These are phyloP conservation scores for Sapayoa aenigma DNA, from an alignment of 2,113 vertebrate species.

Conservation along the genomic window DNA sequence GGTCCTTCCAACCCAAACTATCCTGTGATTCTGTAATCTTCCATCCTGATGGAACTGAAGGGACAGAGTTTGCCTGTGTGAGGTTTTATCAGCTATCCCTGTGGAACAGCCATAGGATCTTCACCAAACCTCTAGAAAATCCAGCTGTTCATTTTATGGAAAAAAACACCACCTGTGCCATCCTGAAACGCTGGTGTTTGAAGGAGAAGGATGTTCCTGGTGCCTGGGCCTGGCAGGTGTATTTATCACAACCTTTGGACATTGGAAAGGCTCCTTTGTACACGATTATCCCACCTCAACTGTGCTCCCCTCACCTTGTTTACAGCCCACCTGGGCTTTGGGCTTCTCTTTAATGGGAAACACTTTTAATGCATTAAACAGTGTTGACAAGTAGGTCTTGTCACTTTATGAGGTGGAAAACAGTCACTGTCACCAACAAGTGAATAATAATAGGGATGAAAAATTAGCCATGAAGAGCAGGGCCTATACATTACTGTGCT, in stretches of 20 bases:
- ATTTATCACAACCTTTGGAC: not conserved
- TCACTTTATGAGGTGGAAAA: constrained; percentile 14
- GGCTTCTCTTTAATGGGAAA: not conserved
- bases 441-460: not conserved
- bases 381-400: not conserved
- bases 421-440: constrained; percentile 12
- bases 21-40: not conserved
- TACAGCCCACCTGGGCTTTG: not conserved
- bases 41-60: not conserved
- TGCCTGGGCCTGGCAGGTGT: not conserved
- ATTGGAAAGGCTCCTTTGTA: not conserved
- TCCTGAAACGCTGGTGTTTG: not conserved
- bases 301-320: not conserved
- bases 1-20: not conserved
- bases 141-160: not conserved
- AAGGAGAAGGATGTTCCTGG: not conserved
- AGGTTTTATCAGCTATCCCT: not conserved
- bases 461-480: constrained; percentile 17
- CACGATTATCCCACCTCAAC: not conserved
- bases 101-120: not conserved
- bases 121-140: not conserved
- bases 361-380: not conserved
- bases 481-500: not conserved
- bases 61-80: not conserved
- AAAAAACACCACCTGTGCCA: not conserved